Evolutionary conservation across 2,888 invertebrate genomes (phyloP), one percentile per base, ranked within the genome.

Genomic region (Xanthia togata): DNA sequence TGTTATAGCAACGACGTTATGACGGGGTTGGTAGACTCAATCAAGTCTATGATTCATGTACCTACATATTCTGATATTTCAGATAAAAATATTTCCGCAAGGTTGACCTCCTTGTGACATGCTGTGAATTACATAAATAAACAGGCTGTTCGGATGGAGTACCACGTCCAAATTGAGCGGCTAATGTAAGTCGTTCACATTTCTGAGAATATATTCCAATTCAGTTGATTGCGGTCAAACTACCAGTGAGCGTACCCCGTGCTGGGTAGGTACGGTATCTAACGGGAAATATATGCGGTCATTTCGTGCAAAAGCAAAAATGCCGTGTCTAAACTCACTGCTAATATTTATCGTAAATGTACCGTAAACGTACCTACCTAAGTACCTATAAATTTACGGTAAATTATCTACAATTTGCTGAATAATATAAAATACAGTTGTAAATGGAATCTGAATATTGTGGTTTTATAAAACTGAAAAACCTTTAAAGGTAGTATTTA

Each of bases 271-370:
- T 71, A 70, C 73, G 69, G 55, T 67, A 73, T 81, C 71, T 89
- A 89, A 89, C 89, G 87, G 90, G 82, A 83, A 85, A 84, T 82
- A 83, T 84, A 84, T 79, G 81, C 84, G 83, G 79, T 89, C 83
- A 84, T 85, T 83, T 82, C 64, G 71, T 70, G 78, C 76, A 78
- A 78, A 74, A 70, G 74, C 69, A 75, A 78, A 81, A 87, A 71
- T 76, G 50, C 68, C 67, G 53, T 67, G 69, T 77, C 62, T 62
- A 78, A 82, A 73, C 38, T 77, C 38, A 76, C 44, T 70, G 76
- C 72, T 70, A 76, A 81, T 81, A 83, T 76, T 78, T 78, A 71
- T 80, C 44, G 73, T 63, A 65, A 63, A 67, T n/a, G n/a, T n/a
- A n/a, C n/a, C n/a, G n/a, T n/a, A n/a, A 60, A 50, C 38, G 23